Percentiles rank a stretch among this genome's conserved stretches.
phyloP scores from a whole-genome alignment of 1,140 invertebrate species.

The Brachionus asplanchnoidis region DNA sequence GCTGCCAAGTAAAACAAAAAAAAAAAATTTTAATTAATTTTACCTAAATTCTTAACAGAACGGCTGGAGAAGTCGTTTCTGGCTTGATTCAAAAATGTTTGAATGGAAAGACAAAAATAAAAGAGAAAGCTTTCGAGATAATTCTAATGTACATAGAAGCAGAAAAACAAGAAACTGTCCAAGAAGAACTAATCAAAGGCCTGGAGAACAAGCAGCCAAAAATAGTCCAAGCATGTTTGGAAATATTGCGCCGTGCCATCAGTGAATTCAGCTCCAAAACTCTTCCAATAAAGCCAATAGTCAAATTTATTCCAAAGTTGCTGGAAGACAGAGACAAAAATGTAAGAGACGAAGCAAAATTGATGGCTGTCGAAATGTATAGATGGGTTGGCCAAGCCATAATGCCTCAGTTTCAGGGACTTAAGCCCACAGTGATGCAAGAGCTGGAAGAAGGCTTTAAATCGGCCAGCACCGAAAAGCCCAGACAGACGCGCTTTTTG shows the following conservation, averaged over 20 bases:
- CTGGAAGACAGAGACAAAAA: constrained; percentile 84
- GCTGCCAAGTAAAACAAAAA: constrained; percentile 61
- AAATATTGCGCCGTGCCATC: constrained; percentile 62
- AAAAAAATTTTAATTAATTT: neutral
- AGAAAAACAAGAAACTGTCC: constrained; percentile 76
- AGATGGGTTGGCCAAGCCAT: constrained; percentile 81
- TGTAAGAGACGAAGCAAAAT: constrained; percentile 84
- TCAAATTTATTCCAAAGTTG: constrained; percentile 77
- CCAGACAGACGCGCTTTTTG: constrained; percentile 71
- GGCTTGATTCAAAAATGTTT: constrained; percentile 86
- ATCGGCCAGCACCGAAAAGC: constrained; percentile 67
- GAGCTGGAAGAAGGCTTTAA: constrained; percentile 84
- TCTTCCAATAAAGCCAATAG: constrained; percentile 76
- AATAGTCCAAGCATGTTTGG: constrained; percentile 78
- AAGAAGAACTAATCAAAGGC: constrained; percentile 86
- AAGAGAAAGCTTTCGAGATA: constrained; percentile 80
- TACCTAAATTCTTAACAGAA: constrained; percentile 60
- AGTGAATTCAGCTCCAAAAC: constrained; percentile 86
- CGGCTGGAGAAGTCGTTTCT: constrained; percentile 77
- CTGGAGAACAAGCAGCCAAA: constrained; percentile 90
- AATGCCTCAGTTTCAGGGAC: constrained; percentile 74
- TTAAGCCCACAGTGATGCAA: constrained; percentile 68
- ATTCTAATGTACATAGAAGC: constrained; percentile 89
- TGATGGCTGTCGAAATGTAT: constrained; percentile 81
- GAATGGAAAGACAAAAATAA: constrained; percentile 81